These are phyloP conservation scores for Crambe crambe DNA, from an alignment of 37 sponge, comb jelly and placozoan genomes.

Conservation along the genomic window DNA sequence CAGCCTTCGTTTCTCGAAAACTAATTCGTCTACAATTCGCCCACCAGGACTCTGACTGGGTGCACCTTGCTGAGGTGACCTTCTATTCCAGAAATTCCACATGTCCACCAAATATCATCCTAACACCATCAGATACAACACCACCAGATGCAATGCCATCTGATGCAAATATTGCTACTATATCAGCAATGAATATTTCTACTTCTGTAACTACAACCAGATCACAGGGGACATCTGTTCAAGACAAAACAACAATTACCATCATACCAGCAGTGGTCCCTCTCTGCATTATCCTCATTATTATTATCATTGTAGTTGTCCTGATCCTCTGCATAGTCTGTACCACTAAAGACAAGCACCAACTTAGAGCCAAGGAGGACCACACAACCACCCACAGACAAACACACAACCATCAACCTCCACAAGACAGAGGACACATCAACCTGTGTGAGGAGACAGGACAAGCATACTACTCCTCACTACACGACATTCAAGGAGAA, in stretches of 20 bases:
- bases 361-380: background rate
- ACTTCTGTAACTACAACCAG: background rate
- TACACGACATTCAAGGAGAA: background rate
- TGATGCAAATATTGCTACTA: background rate
- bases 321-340: background rate
- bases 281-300: background rate
- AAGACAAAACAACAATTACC: background rate
- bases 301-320: background rate
- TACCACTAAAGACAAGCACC: background rate
- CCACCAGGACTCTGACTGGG: conserved; percentile 1
- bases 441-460: background rate
- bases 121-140: background rate
- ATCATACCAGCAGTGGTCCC: background rate
- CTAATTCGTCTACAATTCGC: background rate
- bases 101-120: background rate
- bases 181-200: background rate
- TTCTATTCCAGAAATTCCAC: background rate
- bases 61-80: conserved; percentile 6
- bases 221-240: no score
- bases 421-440: background rate
- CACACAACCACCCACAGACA: background rate
- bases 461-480: background rate
- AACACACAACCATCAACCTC: background rate
- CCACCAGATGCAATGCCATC: background rate
- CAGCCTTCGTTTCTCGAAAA: background rate